Conservation (phyloP, 1,140 invertebrate genomes). For the Eriosoma lanigerum region DNA sequence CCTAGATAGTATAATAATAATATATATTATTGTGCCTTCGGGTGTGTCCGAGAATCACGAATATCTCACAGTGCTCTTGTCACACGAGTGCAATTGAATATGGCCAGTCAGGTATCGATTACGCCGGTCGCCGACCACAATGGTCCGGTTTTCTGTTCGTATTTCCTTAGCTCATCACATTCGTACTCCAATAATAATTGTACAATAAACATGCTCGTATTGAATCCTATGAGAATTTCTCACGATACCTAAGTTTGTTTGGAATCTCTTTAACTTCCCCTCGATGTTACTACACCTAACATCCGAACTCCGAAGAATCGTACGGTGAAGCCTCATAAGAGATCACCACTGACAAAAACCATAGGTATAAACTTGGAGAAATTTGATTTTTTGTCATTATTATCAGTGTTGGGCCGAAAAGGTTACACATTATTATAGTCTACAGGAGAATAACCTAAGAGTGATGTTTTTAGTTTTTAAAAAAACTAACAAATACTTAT, state of each 20-base stretch:
- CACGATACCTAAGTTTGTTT: constrained; percentile 28
- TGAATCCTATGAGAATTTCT: constrained; percentile 22
- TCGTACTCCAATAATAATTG: constrained; percentile 12
- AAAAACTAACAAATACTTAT: too few species aligned
- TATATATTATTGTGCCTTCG: constrained; percentile 5
- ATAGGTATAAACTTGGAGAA: too few species aligned
- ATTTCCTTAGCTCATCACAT: constrained; percentile 30
- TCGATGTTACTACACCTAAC: not conserved
- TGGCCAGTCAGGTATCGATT: constrained; percentile 31
- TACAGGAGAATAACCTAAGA: too few species aligned
- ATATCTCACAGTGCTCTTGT: constrained; percentile 49
- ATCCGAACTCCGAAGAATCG: not conserved
- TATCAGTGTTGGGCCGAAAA: too few species aligned
- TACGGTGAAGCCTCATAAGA: not conserved
- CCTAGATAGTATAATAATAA: too few species aligned
- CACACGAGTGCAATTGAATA: constrained; percentile 46
- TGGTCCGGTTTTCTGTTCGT: constrained; percentile 16
- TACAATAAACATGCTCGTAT: not conserved
- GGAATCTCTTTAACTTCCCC: constrained; percentile 10
- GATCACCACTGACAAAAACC: too few species aligned
- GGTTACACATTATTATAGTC: too few species aligned
- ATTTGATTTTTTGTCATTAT: too few species aligned
- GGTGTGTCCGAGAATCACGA: constrained; percentile 43
- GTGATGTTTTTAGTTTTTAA: too few species aligned
- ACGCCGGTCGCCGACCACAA: constrained; percentile 40